phyloP scores from a whole-genome alignment of 1,140 invertebrate genomes.

The Belonocnema kinseyi region DNA sequence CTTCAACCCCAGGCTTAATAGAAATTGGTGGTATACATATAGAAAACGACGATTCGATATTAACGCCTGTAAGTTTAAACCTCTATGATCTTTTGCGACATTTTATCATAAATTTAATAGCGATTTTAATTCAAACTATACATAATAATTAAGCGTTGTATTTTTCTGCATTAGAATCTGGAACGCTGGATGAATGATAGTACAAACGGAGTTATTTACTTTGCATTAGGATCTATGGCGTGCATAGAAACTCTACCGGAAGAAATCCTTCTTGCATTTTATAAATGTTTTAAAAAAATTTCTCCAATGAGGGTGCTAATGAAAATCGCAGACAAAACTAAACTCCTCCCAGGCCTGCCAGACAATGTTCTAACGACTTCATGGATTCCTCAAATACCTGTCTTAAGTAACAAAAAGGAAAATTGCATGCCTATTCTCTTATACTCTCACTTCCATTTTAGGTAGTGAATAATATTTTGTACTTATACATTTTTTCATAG shows the following conservation, averaged over 20 bases:
- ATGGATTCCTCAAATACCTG: constrained; percentile 81
- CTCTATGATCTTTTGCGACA: no score
- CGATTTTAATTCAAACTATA: not conserved
- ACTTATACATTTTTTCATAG: not conserved
- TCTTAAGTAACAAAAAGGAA: constrained; percentile 75
- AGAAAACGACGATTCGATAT: no score
- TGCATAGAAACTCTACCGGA: constrained; percentile 78
- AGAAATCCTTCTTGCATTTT: constrained; percentile 52
- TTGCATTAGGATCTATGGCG: constrained; percentile 82
- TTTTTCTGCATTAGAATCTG: constrained; percentile 76
- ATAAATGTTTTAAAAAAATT: constrained; percentile 52
- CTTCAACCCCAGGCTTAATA: no score
- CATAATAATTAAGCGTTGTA: constrained; percentile 29
- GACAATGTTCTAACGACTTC: constrained; percentile 78
- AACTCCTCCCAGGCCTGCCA: no score
- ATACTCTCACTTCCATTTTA: no score
- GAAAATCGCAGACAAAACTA: constrained; percentile 37
- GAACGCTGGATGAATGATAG: constrained; percentile 81
- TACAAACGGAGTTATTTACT: constrained; percentile 81
- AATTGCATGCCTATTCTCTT: no score
- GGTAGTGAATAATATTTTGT: no score
- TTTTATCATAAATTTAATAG: no score
- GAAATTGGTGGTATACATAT: no score
- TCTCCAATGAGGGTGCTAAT: constrained; percentile 50
- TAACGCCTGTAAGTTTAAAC: no score